Evolutionary conservation across 1,140 invertebrate genomes (phyloP).

Genomic region (Eciton burchellii): DNA sequence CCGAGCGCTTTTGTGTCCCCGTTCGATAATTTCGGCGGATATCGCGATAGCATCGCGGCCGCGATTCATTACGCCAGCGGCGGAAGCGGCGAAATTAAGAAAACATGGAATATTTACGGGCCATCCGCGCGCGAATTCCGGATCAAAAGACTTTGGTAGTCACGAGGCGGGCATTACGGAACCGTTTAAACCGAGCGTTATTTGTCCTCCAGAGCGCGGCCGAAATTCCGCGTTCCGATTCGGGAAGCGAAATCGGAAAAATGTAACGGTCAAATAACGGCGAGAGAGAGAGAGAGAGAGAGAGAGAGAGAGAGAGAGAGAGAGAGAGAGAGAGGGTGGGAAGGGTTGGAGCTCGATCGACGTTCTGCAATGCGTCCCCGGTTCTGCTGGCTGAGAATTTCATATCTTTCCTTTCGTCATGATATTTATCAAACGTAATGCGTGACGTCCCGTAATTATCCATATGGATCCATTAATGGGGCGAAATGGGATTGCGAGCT

Average conservation of each 20-base stretch:
- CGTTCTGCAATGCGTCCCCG: too few relatives aligned
- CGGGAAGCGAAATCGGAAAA: conserved; percentile 36
- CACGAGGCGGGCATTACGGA: not conserved
- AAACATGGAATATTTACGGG: conserved; percentile 42
- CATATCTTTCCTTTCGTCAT: conserved; percentile 57
- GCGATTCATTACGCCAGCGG: conserved; percentile 23
- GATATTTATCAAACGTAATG: conserved; percentile 60
- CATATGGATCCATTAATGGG: conserved; percentile 58
- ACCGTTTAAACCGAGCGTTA: conserved; percentile 48
- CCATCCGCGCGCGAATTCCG: conserved; percentile 22
- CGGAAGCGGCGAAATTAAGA: conserved; percentile 36
- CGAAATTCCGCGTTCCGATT: conserved; percentile 14
- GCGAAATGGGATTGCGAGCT: conserved; percentile 54
- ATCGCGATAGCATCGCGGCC: conserved; percentile 37
- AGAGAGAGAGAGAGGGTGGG: not conserved
- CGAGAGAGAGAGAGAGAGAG: not conserved
- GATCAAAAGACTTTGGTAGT: conserved; percentile 28
- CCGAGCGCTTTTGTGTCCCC: conserved; percentile 20
- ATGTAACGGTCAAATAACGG: not conserved
- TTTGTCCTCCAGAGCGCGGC: conserved; percentile 22
- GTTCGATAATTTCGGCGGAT: conserved; percentile 45
- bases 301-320: too few relatives aligned
- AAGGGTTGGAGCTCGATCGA: conserved; percentile 9
- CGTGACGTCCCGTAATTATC: conserved; percentile 58
- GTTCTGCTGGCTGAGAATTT: conserved; percentile 47